phyloP scores from a whole-genome alignment of 1,140 invertebrate genomes.

The Zaprionus nigranus region DNA sequence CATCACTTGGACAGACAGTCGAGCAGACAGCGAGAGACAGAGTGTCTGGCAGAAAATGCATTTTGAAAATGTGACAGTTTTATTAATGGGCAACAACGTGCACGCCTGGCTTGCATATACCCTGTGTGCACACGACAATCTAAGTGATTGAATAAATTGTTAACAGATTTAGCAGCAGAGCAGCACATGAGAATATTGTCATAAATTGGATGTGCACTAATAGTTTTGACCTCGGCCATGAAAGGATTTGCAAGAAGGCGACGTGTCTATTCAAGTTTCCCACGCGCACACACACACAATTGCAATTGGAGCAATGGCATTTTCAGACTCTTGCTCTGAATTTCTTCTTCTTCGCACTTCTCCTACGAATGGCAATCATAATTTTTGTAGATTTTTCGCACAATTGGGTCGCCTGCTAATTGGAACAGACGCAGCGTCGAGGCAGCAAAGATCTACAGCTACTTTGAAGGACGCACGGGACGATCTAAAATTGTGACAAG shows the following conservation, averaged over 20 bases:
- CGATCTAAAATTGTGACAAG: conserved; percentile 67
- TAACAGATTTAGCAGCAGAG: conserved; percentile 20
- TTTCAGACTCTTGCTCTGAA: conserved; percentile 44
- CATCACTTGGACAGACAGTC: conserved; percentile 10
- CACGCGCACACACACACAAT: conserved; percentile 5
- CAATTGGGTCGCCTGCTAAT: conserved; percentile 65
- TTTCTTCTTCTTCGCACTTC: conserved; percentile 8
- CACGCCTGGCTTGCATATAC: conserved; percentile 31
- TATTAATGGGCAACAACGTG: conserved; percentile 64
- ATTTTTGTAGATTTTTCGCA: conserved; percentile 46
- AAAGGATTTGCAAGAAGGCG: conserved; percentile 67
- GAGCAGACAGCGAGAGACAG: conserved; percentile 26
- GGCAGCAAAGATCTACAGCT: conserved; percentile 31
- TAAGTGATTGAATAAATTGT: conserved; percentile 27
- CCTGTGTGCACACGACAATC: neutral
- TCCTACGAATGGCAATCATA: conserved; percentile 63
- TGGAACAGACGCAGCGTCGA: conserved; percentile 62
- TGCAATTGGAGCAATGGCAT: conserved; percentile 45
- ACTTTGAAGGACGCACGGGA: conserved; percentile 72
- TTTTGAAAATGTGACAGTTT: conserved; percentile 68
- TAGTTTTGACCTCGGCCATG: conserved; percentile 80
- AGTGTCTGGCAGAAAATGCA: conserved; percentile 49
- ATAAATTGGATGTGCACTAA: conserved; percentile 77
- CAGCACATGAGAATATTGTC: conserved; percentile 51
- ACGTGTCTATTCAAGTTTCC: conserved; percentile 12